Evolutionary conservation across 2,888 invertebrate species (phyloP), one percentile per base, ranked within the genome.

Genomic region (Neoascia interrupta): DNA sequence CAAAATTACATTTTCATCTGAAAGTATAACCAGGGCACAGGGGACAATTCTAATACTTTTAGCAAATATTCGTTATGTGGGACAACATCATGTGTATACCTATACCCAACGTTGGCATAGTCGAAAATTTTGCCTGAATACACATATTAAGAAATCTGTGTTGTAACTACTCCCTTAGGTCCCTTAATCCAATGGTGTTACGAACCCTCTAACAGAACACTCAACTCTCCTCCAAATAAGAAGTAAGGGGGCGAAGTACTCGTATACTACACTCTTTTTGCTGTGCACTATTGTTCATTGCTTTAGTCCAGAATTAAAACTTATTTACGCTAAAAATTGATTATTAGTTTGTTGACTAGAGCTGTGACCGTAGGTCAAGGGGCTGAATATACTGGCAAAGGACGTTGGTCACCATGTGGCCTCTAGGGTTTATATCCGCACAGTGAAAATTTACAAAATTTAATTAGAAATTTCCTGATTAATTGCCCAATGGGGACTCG

Each of bases 381-480:
- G 21, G 28, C n/a, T 13, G 26, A 18, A 1, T 6, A 13, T 5
- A 58, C 5, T n/a, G 21, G n/a, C 36, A 51, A 36, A 51, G 37
- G 11, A 45, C 39, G 47, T 47, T 47, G 47, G 47, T 34, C 56
- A 69, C 51, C 49, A 69, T 63, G 43, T 56, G 41, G 61, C 56
- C 51, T 49, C 26, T 26, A 15, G 43, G 43, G 54, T 75, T 75
- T 43, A 21, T 16, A 56, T 16, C 34, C 11, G 11, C 41, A 11
- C 26, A 21, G 28, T n/a, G n/a, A n/a, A n/a, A 43, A 39, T 13
- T 43, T 51, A 49, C 37, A 53, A 34, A 64, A 75, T 69, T 75
- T 75, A 75, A 75, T 70, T 75, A 70, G 56, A 75, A 69, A 75
- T 70, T 64, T 75, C 21, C 58, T 53, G 63, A 75, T 64, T 69